Evolutionary conservation across 1,140 invertebrate species (phyloP).

Genomic region (Helicoverpa zea): DNA sequence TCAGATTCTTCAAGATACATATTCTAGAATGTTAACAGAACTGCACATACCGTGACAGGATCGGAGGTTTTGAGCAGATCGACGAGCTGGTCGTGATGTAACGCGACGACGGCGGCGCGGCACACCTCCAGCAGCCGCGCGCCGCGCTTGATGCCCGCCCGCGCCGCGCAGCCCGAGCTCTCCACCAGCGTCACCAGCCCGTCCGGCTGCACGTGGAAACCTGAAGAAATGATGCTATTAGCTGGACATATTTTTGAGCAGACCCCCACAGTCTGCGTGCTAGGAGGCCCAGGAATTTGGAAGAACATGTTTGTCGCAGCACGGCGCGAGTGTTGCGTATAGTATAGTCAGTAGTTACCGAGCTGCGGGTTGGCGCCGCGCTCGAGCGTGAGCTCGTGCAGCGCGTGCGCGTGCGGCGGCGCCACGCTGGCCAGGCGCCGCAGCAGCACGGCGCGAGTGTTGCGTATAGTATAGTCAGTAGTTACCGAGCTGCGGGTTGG

Average conservation of each 20-base stretch:
- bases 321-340: conserved; percentile 79
- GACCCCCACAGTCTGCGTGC: too few relatives aligned
- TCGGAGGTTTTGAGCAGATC: conserved; percentile 96
- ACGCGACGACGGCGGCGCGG: conserved; percentile 95
- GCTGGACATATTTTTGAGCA: too few relatives aligned
- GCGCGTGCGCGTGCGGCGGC: conserved; percentile 87
- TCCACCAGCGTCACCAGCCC: conserved; percentile 98
- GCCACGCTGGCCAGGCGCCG: conserved; percentile 75
- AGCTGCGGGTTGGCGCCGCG: conserved; percentile 95
- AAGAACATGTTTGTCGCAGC: conserved; percentile 43
- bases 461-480: neutral
- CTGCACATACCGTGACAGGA: conserved; percentile 81
- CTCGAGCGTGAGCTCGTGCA: conserved; percentile 78
- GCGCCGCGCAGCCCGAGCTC: conserved; percentile 94
- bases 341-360: conserved; percentile 58
- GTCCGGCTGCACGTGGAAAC: conserved; percentile 98
- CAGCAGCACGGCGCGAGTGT: conserved; percentile 83
- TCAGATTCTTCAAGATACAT: too few relatives aligned
- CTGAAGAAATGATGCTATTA: conserved; percentile 73
- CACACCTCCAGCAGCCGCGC: conserved; percentile 97
- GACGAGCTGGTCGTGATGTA: conserved; percentile 97
- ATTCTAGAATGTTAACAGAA: too few relatives aligned
- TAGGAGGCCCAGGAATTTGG: too few relatives aligned
- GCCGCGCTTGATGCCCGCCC: conserved; percentile 96
- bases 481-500: conserved; percentile 91